Evolutionary conservation across 2,113 vertebrate species (phyloP).

Genomic region (Plecturocebus donacophilus): DNA sequence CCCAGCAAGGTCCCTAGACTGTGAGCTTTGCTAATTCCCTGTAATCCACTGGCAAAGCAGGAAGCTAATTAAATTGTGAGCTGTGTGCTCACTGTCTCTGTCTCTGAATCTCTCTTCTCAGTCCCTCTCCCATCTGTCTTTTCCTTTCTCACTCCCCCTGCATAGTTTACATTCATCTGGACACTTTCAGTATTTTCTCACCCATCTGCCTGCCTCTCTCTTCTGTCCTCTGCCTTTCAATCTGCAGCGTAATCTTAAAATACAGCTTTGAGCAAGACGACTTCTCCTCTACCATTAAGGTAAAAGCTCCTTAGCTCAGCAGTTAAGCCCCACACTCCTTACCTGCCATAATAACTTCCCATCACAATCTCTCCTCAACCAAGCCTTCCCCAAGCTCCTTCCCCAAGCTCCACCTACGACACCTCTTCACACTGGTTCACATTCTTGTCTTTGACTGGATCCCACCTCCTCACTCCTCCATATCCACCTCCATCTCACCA

Average conservation of each 20-base stretch:
- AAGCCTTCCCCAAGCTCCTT: not conserved
- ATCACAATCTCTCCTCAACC: not conserved
- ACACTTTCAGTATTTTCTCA: not conserved
- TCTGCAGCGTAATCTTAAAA: not conserved
- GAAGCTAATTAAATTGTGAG: constrained; percentile 72
- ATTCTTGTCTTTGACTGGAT: not conserved
- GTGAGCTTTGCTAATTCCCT: constrained; percentile 57
- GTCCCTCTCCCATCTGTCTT: not conserved
- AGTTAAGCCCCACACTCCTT: not conserved
- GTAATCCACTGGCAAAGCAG: constrained; percentile 52
- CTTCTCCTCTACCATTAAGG: not conserved
- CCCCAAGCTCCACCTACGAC: not conserved
- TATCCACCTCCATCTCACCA: not conserved
- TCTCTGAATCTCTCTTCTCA: not conserved
- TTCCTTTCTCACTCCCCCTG: not conserved
- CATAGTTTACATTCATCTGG: not conserved
- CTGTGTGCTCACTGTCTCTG: not conserved
- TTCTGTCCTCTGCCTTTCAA: not conserved
- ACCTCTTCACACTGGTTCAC: not conserved
- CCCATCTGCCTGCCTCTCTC: not conserved
- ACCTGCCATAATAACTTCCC: not conserved
- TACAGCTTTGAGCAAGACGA: not conserved
- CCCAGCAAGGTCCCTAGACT: constrained; percentile 61
- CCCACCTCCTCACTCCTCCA: not conserved
- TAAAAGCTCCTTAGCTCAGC: not conserved